These are phyloP conservation scores for Sebastes minor DNA, from an alignment of 2,797 vertebrate species.

Conservation along the genomic window DNA sequence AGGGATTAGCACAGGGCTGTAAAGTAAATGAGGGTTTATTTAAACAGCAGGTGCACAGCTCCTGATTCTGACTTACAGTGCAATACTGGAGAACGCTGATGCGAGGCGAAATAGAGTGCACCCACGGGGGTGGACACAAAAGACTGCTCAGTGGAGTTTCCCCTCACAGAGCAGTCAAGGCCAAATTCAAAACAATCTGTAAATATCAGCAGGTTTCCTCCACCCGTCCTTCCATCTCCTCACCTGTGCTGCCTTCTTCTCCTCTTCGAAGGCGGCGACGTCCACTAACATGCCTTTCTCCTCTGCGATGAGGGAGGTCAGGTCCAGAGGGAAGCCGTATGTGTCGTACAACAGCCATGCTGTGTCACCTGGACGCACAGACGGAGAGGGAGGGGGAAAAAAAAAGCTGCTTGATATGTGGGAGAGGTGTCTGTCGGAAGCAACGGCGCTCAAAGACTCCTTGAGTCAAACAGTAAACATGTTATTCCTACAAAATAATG, in stretches of 20 bases:
- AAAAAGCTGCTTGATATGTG: not conserved
- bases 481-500: not conserved
- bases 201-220: not conserved
- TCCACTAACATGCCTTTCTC: constrained; percentile 94
- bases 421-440: not conserved
- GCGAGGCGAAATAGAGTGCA: not conserved
- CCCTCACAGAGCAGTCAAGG: not conserved
- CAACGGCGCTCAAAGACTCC: not conserved
- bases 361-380: constrained; percentile 87
- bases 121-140: not conserved
- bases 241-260: constrained; percentile 95
- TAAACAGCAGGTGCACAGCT: constrained; percentile 36
- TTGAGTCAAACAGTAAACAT: not conserved
- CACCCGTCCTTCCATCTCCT: not conserved
- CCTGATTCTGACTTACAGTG: constrained; percentile 37
- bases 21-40: constrained; percentile 36
- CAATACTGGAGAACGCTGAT: constrained; percentile 49
- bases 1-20: not conserved
- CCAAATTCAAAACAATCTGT: not conserved
- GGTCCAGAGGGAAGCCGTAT: constrained; percentile 95
- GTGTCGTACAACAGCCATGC: constrained; percentile 98
- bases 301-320: constrained; percentile 96
- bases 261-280: constrained; percentile 92
- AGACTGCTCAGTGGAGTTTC: constrained; percentile 1
- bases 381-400: not conserved